Evolutionary conservation across 2,113 vertebrate genomes (phyloP), one percentile per base, ranked within the genome.

Genomic region (Philantomba maxwellii): DNA sequence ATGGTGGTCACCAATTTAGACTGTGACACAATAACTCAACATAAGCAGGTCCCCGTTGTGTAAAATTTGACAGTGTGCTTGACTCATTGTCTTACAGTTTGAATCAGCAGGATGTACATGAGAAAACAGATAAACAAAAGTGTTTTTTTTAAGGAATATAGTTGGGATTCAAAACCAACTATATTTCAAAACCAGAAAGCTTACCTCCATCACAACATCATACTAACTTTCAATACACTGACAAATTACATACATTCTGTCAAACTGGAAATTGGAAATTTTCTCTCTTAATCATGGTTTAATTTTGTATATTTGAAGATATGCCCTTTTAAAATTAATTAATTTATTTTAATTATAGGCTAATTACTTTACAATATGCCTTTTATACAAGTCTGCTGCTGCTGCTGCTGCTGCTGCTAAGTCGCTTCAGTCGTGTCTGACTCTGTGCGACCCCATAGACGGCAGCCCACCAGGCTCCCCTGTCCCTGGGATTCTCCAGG

Each of bases 241-340:
- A 43, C 53, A 57, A 89, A 30, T 43, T 43, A 51, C 15, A 16
- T 7, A 84, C 10, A 16, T 6, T 84, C 15, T 36, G 15, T 87
- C 73, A 89, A 78, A 16, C 2, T 23, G 14, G 21, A 87, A 89
- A 51, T 0, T 58, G 53, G 5, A 89, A 75, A 55, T 82, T 15
- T 53, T 26, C 57, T 60, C 7, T 15, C 33, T 60, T 84, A 9
- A 23, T 81, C 19, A 49, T 85, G 17, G 4, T 66, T 55, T 92
- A 87, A 81, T 84, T 58, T 81, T 91, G 75, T 73, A n/a, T 55
- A 94, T 89, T 95, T 97, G 39, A 70, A 96, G 3, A 53, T 53
- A 25, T 89, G 6, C 6, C 4, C 73, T 84, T 81, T 62, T 3
- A 2, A 39, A 73, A 73, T 73, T 73, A 64, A 64, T 64, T 64